These are phyloP conservation scores for Danio choprae DNA, from an alignment of 2,797 vertebrate genomes.

Conservation along the genomic window DNA sequence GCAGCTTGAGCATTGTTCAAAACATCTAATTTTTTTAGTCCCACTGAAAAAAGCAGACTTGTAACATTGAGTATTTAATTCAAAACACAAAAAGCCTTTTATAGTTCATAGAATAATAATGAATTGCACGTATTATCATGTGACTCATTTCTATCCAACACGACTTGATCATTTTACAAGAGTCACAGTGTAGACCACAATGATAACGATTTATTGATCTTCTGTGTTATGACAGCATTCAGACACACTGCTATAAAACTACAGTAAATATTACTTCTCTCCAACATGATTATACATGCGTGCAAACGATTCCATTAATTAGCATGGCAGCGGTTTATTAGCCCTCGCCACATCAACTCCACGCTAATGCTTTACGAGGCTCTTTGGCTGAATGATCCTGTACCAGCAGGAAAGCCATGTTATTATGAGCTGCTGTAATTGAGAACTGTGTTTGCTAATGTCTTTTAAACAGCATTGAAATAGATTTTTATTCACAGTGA, in stretches of 20 bases:
- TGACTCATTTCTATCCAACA: not conserved
- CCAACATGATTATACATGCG: conserved; percentile 49
- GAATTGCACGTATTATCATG: not conserved
- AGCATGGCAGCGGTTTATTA: conserved; percentile 61
- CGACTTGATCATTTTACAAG: not conserved
- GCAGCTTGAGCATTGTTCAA: not conserved
- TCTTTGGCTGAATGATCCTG: conserved; percentile 56
- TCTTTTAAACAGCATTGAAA: conserved; percentile 20
- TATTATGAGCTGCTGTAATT: conserved; percentile 15
- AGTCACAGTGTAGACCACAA: not conserved
- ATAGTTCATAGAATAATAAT: not conserved
- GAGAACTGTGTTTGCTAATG: conserved; percentile 30
- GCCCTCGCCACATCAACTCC: conserved; percentile 53
- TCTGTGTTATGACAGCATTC: conserved; percentile 60
- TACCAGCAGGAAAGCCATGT: conserved; percentile 6
- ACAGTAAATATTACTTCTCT: conserved; percentile 59
- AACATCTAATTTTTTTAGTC: not conserved
- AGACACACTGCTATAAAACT: conserved; percentile 49
- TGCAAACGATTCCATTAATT: conserved; percentile 66
- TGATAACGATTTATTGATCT: conserved; percentile 64
- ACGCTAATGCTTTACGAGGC: conserved; percentile 63
- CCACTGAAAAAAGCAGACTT: not conserved
- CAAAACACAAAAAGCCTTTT: not conserved
- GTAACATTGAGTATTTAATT: too few species aligned
- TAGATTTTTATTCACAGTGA: conserved; percentile 2